These are phyloP conservation scores for Cathartes aura DNA, from an alignment of 2,113 vertebrate species.

Conservation along the genomic window DNA sequence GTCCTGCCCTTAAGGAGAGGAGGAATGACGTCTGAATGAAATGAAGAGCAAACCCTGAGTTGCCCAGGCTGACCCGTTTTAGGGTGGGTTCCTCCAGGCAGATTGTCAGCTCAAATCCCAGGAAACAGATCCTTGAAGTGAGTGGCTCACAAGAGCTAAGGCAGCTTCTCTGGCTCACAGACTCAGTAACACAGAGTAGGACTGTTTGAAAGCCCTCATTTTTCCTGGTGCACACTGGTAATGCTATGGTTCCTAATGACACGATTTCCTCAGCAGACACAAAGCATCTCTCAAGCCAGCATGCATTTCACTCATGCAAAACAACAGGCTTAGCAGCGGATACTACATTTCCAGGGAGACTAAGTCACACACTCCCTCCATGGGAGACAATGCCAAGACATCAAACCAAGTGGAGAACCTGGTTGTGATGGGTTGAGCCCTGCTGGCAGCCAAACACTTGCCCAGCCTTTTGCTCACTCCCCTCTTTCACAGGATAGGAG, in stretches of 20 bases:
- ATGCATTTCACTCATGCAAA: background rate
- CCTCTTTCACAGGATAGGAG: background rate
- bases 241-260: background rate
- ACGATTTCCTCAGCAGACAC: background rate
- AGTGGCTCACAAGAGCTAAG: background rate
- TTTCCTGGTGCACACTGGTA: background rate
- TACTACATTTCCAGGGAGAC: background rate
- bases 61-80: background rate
- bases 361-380: background rate
- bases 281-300: background rate
- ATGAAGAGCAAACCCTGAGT: background rate
- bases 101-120: background rate
- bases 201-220: background rate
- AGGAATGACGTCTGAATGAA: background rate
- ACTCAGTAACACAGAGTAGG: background rate
- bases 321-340: background rate
- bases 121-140: background rate
- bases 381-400: background rate
- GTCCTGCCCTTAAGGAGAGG: background rate
- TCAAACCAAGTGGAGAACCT: background rate
- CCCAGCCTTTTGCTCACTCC: background rate
- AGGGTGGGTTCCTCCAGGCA: background rate
- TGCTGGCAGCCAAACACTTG: background rate
- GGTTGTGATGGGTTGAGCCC: background rate
- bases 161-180: background rate